Conservation (phyloP, 2,113 vertebrate species). For the Anoura caudifer region DNA sequence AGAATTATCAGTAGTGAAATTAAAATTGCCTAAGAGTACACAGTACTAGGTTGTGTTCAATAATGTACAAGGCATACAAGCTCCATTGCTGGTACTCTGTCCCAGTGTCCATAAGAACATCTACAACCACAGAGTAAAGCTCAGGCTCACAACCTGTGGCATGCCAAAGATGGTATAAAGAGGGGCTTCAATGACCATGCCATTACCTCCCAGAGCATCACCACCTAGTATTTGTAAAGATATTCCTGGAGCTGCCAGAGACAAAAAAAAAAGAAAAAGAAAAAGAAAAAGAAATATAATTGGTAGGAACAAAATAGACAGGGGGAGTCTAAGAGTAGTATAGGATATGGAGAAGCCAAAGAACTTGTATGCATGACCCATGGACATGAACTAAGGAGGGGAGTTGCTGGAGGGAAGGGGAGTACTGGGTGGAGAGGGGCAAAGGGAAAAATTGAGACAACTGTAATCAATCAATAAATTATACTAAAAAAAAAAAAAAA, state of each 20-base stretch:
- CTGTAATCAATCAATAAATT: too few relatives aligned
- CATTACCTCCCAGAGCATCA: fast-evolving
- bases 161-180: fast-evolving
- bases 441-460: too few relatives aligned
- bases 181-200: fast-evolving
- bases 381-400: too few relatives aligned
- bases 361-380: too few relatives aligned
- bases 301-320: too few relatives aligned
- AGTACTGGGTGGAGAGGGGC: too few relatives aligned
- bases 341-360: too few relatives aligned
- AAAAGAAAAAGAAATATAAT: neutral
- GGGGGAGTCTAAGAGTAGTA: too few relatives aligned
- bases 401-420: too few relatives aligned
- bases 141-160: fast-evolving
- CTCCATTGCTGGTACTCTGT: neutral
- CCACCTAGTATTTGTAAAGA: neutral
- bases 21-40: neutral
- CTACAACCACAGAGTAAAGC: neutral
- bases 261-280: neutral
- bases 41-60: fast-evolving
- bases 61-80: fast-evolving
- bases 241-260: neutral
- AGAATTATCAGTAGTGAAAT: neutral
- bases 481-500: neutral
- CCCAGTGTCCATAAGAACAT: fast-evolving